A percentile compares a stretch with the other conserved stretches of the same genome.
Evolutionary conservation across 2,113 vertebrate species (phyloP).

Genomic region (Serinus canaria): DNA sequence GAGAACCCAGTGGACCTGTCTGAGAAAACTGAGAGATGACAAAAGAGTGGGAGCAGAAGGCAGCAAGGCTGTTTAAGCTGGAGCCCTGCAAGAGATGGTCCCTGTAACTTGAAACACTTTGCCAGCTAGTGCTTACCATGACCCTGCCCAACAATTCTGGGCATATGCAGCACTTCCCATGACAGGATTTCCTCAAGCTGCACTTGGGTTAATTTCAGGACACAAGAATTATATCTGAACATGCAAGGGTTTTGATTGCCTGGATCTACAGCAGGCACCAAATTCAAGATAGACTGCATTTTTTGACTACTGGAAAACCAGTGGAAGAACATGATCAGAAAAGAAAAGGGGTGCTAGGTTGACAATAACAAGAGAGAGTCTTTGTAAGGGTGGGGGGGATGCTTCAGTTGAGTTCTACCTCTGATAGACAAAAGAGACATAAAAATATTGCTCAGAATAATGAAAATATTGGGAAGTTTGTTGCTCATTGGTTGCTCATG

Average conservation of each 20-base stretch:
- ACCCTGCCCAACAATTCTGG: neutral
- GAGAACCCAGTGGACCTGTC: neutral
- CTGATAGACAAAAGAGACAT: neutral
- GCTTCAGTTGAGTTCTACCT: neutral
- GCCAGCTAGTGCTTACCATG: neutral
- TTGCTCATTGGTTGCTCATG: neutral
- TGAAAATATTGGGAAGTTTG: neutral
- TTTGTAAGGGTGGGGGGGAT: accelerated
- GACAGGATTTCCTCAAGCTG: neutral
- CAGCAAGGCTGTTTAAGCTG: neutral
- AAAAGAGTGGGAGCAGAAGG: neutral
- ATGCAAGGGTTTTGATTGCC: neutral
- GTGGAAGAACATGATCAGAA: neutral
- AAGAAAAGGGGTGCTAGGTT: neutral
- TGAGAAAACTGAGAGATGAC: neutral
- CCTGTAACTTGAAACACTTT: neutral
- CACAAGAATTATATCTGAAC: neutral
- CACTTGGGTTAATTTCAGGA: neutral
- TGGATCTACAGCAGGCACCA: neutral
- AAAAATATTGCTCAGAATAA: neutral
- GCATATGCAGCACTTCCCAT: neutral
- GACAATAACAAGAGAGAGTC: neutral
- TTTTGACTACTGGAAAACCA: neutral
- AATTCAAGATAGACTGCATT: neutral
- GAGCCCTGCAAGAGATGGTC: neutral